Conservation (phyloP, 2,113 vertebrate genomes). For the Dolichallabes microphthalmus region DNA sequence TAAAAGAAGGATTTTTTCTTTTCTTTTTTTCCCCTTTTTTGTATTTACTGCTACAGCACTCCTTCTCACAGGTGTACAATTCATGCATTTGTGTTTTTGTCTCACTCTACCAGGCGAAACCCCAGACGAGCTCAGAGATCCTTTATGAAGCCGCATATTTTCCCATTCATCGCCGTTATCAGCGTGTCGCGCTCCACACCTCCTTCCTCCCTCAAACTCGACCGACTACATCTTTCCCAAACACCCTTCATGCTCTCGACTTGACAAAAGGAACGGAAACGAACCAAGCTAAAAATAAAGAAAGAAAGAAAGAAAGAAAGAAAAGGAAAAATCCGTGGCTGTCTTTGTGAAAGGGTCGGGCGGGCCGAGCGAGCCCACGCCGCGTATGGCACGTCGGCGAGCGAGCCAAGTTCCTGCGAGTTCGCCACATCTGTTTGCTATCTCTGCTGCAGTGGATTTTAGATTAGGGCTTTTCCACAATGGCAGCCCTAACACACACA, state of each 20-base stretch:
- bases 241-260: not conserved
- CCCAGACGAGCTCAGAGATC: not conserved
- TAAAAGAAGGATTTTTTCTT: too few relatives aligned
- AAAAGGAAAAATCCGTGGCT: not conserved
- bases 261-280: not conserved
- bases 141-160: not conserved
- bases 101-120: too few relatives aligned
- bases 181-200: not conserved
- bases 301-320: too few relatives aligned
- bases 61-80: not conserved
- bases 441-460: conserved; percentile 10
- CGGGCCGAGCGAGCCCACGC: not conserved
- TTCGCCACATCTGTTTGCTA: conserved; percentile 26
- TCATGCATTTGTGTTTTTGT: too few relatives aligned
- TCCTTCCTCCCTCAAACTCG: not conserved
- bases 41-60: too few relatives aligned
- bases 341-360: not conserved
- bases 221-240: not conserved
- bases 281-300: not conserved
- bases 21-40: too few relatives aligned
- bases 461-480: conserved; percentile 17
- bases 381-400: not conserved
- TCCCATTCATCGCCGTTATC: not conserved
- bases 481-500: not conserved
- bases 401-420: not conserved